These are phyloP conservation scores for Tipula lateralis DNA, from an alignment of 2,888 invertebrate genomes.

Conservation along the genomic window DNA sequence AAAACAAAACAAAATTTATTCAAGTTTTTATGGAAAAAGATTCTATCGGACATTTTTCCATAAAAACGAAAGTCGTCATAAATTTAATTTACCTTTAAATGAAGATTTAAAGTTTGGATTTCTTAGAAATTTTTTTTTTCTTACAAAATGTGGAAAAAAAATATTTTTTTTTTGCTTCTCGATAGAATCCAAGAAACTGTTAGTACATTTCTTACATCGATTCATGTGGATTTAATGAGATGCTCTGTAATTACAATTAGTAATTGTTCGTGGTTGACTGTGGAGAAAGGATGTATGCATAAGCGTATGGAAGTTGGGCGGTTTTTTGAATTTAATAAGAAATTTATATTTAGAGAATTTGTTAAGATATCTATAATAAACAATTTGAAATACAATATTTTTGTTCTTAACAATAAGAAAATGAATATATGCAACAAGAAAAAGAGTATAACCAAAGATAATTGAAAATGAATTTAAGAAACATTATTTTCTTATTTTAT, in stretches of 20 bases:
- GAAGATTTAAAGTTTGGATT: constrained; percentile 19
- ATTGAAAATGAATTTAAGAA: neutral
- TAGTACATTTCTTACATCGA: neutral
- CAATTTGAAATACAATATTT: neutral
- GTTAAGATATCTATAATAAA: neutral
- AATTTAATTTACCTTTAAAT: constrained; percentile 19
- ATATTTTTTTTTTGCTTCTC: neutral
- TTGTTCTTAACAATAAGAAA: neutral
- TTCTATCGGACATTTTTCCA: constrained; percentile 9
- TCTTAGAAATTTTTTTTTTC: neutral
- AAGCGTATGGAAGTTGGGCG: neutral
- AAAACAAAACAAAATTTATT: neutral
- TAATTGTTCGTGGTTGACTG: neutral
- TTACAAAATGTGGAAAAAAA: neutral
- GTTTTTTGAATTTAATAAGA: neutral
- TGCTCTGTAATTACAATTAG: neutral
- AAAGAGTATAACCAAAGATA: constrained; percentile 24
- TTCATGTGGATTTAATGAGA: neutral
- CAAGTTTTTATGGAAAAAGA: constrained; percentile 24
- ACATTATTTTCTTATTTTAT: neutral
- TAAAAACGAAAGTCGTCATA: constrained; percentile 24
- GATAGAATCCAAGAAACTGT: neutral
- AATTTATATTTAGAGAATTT: neutral
- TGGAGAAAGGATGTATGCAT: neutral
- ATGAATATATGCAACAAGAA: neutral